phyloP scores from a whole-genome alignment of 2,113 vertebrate genomes.

The Percopsis transmontana region DNA sequence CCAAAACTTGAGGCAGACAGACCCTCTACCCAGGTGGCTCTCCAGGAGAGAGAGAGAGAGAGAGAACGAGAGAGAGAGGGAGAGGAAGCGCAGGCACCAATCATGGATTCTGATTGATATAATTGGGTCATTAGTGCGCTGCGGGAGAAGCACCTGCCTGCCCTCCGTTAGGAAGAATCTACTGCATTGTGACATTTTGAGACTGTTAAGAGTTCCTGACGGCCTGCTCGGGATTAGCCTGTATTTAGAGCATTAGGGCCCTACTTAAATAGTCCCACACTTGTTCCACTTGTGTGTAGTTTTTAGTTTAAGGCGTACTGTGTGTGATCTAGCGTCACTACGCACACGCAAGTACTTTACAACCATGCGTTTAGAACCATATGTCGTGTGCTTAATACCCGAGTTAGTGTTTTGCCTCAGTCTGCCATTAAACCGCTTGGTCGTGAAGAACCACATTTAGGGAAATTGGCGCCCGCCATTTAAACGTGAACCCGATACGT shows the following conservation, averaged over 20 bases:
- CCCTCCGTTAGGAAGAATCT: conserved; percentile 70
- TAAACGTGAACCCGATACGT: no score
- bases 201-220: conserved; percentile 62
- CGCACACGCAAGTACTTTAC: no score
- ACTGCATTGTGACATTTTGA: conserved; percentile 72
- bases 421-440: not conserved
- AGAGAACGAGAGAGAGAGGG: conserved; percentile 50
- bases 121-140: conserved; percentile 79
- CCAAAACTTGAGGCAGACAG: not conserved
- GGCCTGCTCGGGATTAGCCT: conserved; percentile 60
- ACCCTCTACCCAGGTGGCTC: conserved; percentile 4
- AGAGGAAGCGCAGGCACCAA: conserved; percentile 63
- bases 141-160: conserved; percentile 77
- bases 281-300: conserved; percentile 31
- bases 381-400: no score
- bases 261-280: conserved; percentile 58
- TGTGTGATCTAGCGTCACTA: not conserved
- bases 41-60: conserved; percentile 42
- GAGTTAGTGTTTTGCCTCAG: no score
- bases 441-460: no score
- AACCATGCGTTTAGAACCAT: no score
- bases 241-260: conserved; percentile 64
- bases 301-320: conserved; percentile 8
- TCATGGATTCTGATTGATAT: conserved; percentile 81
- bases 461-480: no score